Base-by-base conservation (phyloP, 2,888 invertebrate genomes). In the Thyatira batis region DNA sequence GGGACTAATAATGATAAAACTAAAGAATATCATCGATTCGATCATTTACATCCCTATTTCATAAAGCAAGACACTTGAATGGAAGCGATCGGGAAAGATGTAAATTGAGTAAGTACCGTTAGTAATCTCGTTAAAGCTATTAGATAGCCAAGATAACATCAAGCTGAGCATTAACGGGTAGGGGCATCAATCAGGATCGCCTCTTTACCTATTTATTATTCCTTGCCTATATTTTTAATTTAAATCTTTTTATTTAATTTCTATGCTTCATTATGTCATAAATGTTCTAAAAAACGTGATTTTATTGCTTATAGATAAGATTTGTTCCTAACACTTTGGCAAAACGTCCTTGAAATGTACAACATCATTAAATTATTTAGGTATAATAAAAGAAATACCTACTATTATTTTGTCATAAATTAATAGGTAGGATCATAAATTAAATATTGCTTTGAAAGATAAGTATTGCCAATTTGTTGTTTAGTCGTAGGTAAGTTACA, bases 51-150 rank as follows among this genome's bases (percentile, higher is more conserved):
- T 27, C 13, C 6, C 20, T 27, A 28, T 27, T 27, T 17, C n/a
- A 39, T n/a, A 17, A 39, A 13, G 39, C 6, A 17, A 39, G 2
- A 39, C 8, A 39, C 61, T 27, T 55, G 44, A 45, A 21, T 13
- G 53, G 55, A 52, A 67, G 61, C 66, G 67, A 77, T 71, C 71
- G 78, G 79, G 75, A 77, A 73, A 74, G 74, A 81, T 80, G 76
- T 76, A 78, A 81, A 83, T 82, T 71, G 73, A 71, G 73, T 66
- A 67, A 71, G 75, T 86, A 84, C 88, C 85, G 87, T 85, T 83
- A 88, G 87, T 85, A 83, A 88, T 87, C 85, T 85, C 80, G 82
- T 86, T 86, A 85, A 82, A 82, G 78, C 79, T 80, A 84, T 86
- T 84, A 82, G 80, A 84, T 79, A 75, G 76, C 71, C 63, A 65